These are phyloP conservation scores for Galeruca laticollis DNA, from an alignment of 2,888 invertebrate genomes.

Conservation along the genomic window DNA sequence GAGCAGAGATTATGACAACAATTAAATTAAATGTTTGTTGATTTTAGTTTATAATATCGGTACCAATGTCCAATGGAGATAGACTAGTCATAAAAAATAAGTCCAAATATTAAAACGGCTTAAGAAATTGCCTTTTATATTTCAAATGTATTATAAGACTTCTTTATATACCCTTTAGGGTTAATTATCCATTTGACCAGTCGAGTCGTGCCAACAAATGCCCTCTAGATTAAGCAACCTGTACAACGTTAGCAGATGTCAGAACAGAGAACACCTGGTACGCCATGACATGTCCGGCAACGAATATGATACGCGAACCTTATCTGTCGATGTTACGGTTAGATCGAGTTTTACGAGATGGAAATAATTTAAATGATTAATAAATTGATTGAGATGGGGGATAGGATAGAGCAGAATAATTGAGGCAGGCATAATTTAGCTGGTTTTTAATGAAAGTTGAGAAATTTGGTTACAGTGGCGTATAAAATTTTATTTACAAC, in stretches of 20 bases:
- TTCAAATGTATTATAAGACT: no score
- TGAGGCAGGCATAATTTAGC: no score
- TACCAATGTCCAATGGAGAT: no score
- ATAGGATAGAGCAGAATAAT: neutral
- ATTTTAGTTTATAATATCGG: no score
- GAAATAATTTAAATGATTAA: neutral
- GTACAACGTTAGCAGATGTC: slow-evolving; percentile 28
- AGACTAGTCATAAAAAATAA: no score
- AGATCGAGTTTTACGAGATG: slow-evolving; percentile 8
- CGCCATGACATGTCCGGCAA: slow-evolving; percentile 30
- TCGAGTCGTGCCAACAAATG: slow-evolving; percentile 19
- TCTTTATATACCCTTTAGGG: slow-evolving; percentile 4
- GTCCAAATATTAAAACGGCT: no score
- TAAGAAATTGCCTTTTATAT: no score
- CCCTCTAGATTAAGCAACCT: slow-evolving; percentile 22
- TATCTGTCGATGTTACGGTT: slow-evolving; percentile 11
- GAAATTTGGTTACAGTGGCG: no score
- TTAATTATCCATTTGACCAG: slow-evolving; percentile 2
- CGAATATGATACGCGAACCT: slow-evolving; percentile 27
- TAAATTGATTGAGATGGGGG: neutral
- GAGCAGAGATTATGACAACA: no score
- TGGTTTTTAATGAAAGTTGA: no score
- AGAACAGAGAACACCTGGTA: slow-evolving; percentile 28
- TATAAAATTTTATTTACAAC: no score
- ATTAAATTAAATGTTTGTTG: no score